Evolutionary conservation across 2,888 invertebrate species (phyloP).

Genomic region (Cabera pusaria): DNA sequence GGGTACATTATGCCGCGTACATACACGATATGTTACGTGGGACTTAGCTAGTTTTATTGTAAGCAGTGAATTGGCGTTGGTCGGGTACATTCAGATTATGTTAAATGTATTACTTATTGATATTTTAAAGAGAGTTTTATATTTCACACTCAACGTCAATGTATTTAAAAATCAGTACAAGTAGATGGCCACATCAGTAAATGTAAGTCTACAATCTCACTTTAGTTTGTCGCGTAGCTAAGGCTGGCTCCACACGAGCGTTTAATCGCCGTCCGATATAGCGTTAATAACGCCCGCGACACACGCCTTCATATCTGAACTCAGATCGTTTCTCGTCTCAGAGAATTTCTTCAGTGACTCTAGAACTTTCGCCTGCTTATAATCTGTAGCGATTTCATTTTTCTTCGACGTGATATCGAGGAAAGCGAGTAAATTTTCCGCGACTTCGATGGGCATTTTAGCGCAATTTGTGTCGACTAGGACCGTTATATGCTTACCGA

Average conservation of each 20-base stretch:
- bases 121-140: no score
- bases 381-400: constrained; percentile 56
- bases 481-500: constrained; percentile 75
- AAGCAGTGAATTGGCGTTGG: no score
- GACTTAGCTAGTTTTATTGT: no score
- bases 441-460: constrained; percentile 74
- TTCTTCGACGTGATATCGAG: constrained; percentile 70
- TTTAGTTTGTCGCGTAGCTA: constrained; percentile 2
- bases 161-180: no score
- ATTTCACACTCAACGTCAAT: no score
- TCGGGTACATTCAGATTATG: no score
- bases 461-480: constrained; percentile 74
- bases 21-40: no score
- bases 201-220: background rate
- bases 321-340: constrained; percentile 58
- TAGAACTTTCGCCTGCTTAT: constrained; percentile 59
- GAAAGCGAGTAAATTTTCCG: constrained; percentile 77
- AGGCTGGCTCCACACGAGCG: constrained; percentile 22
- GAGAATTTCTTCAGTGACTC: constrained; percentile 59
- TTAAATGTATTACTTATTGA: no score
- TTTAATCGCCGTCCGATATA: constrained; percentile 46
- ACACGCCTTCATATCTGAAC: constrained; percentile 50
- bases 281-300: constrained; percentile 44
- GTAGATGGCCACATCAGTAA: no score
- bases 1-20: no score